These are phyloP conservation scores for Barbus barbus DNA, from an alignment of 2,113 vertebrate species.

Conservation along the genomic window DNA sequence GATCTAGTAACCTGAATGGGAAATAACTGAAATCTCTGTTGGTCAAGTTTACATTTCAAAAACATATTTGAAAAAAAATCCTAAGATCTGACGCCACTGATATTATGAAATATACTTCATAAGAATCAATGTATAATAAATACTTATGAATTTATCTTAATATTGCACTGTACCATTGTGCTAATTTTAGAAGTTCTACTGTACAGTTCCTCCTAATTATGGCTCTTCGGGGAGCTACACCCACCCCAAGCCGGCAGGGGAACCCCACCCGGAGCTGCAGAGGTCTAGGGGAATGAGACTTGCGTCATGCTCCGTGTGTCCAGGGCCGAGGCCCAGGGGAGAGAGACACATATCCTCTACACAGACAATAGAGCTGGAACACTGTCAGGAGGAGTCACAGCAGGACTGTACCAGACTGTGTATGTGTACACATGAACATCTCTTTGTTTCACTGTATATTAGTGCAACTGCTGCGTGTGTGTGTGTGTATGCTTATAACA, in stretches of 20 bases:
- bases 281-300: slow-evolving; percentile 76
- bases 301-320: slow-evolving; percentile 85
- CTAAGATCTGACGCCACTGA: background rate
- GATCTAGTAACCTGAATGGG: background rate
- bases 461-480: slow-evolving; percentile 27
- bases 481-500: slow-evolving; percentile 18
- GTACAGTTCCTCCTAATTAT: slow-evolving; percentile 73
- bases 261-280: slow-evolving; percentile 81
- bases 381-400: slow-evolving; percentile 71
- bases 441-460: slow-evolving; percentile 27
- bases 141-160: background rate
- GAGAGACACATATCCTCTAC: slow-evolving; percentile 81
- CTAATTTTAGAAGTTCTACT: slow-evolving; percentile 64
- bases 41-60: background rate
- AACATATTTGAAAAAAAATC: background rate
- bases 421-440: background rate
- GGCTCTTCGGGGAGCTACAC: slow-evolving; percentile 75
- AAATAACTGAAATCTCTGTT: background rate
- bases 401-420: slow-evolving; percentile 62
- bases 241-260: slow-evolving; percentile 66
- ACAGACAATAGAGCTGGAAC: slow-evolving; percentile 84
- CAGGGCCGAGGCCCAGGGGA: slow-evolving; percentile 77
- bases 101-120: too few relatives aligned
- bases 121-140: background rate
- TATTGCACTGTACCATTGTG: slow-evolving; percentile 39